Conservation (phyloP, 2,888 invertebrate genomes). For the Zhuqinia jingwanae region DNA sequence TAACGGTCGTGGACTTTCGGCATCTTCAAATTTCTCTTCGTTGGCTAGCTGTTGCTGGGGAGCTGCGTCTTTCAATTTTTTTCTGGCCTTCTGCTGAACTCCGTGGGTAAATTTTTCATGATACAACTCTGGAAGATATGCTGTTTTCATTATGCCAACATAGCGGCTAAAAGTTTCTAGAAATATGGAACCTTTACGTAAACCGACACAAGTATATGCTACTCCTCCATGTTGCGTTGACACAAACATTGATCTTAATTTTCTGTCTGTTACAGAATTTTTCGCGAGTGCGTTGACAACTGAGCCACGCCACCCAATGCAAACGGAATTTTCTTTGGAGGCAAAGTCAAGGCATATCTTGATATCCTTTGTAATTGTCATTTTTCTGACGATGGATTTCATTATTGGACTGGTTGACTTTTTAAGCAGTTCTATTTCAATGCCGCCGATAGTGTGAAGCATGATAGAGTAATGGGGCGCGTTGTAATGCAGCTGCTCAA, state of each 20-base stretch:
- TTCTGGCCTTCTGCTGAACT: too few relatives aligned
- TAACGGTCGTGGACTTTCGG: background rate
- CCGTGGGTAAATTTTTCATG: background rate
- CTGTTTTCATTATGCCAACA: background rate
- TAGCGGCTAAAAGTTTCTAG: background rate
- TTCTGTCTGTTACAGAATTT: background rate
- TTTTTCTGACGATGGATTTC: slow-evolving; percentile 5
- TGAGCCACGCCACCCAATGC: slow-evolving; percentile 16
- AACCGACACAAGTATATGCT: background rate
- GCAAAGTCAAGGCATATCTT: slow-evolving; percentile 2
- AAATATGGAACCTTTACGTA: slow-evolving; percentile 14
- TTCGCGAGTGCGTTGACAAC: background rate
- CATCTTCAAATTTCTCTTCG: too few relatives aligned
- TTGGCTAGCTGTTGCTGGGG: too few relatives aligned
- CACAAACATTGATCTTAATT: background rate
- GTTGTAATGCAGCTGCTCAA: background rate
- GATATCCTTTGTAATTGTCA: background rate
- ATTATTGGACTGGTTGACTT: slow-evolving; percentile 35
- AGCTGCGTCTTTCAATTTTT: too few relatives aligned
- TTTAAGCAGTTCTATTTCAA: slow-evolving; percentile 30
- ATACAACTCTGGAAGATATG: background rate
- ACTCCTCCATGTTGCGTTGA: background rate
- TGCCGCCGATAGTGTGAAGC: slow-evolving; percentile 25
- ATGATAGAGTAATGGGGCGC: background rate
- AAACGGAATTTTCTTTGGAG: background rate